These are phyloP conservation scores for Ischnura elegans DNA, from an alignment of 2,888 invertebrate genomes.

Conservation along the genomic window DNA sequence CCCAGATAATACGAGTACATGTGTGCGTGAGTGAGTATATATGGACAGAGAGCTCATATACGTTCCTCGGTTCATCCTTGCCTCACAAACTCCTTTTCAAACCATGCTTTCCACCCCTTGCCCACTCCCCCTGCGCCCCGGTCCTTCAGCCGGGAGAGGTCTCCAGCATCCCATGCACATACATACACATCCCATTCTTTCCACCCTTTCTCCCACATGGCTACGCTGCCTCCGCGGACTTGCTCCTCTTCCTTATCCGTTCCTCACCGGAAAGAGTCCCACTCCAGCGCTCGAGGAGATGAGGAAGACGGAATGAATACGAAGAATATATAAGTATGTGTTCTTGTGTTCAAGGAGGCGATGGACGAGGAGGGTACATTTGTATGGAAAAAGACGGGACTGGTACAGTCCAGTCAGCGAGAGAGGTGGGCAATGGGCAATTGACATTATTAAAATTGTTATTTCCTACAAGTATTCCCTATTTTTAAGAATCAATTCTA, in stretches of 20 bases:
- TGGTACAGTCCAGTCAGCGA: no score
- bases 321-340: no score
- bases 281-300: no score
- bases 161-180: background rate
- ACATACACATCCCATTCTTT: constrained; percentile 33
- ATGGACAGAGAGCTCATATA: background rate
- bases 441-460: no score
- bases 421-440: no score
- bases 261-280: no score
- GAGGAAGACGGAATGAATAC: no score
- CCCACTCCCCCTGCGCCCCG: background rate
- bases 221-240: constrained; percentile 16
- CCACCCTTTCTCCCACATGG: background rate
- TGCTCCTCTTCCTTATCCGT: background rate
- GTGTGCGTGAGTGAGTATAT: background rate
- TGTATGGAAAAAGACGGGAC: no score
- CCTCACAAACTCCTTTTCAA: background rate
- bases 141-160: constrained; percentile 3
- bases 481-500: no score
- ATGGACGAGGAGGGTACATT: no score
- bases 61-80: background rate
- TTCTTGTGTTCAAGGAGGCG: no score
- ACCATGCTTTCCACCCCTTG: constrained; percentile 15
- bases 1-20: background rate
- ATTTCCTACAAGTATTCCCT: no score